Evolutionary conservation across 2,113 vertebrate species (phyloP).

Genomic region (Paramisgurnus dabryanus): DNA sequence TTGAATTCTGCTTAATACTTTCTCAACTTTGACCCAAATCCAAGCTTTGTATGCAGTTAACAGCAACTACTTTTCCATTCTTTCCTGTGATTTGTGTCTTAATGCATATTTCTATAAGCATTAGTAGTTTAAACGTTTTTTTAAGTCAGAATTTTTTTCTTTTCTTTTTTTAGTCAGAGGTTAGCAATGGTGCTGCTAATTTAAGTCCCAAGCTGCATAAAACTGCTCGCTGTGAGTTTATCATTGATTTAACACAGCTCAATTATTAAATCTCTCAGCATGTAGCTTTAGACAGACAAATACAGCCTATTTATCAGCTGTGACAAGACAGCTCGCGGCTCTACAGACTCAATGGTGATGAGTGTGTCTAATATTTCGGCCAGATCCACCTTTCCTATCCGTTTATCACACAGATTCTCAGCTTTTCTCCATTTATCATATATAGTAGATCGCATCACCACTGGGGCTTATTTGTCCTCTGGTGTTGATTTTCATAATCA

Average conservation of each 20-base stretch:
- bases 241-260: constrained; percentile 31
- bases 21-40: no score
- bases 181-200: constrained; percentile 18
- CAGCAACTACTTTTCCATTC: constrained; percentile 13
- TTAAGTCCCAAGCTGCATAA: not conserved
- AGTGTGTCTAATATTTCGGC: constrained; percentile 31
- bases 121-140: not conserved
- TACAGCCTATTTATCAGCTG: constrained; percentile 26
- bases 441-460: not conserved
- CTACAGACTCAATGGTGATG: constrained; percentile 19
- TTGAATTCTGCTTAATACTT: no score
- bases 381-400: constrained; percentile 33
- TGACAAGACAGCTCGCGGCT: constrained; percentile 38
- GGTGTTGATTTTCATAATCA: constrained; percentile 24
- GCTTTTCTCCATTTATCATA: constrained; percentile 33
- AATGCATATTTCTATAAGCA: no score
- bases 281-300: constrained; percentile 33
- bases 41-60: not conserved
- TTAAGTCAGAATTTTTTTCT: not conserved
- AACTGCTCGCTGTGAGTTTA: not conserved
- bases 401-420: constrained; percentile 32
- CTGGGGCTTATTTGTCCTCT: constrained; percentile 28
- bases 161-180: constrained; percentile 2
- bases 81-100: not conserved
- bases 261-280: constrained; percentile 25